Evolutionary conservation across 2,888 invertebrate genomes (phyloP).

Genomic region (Rhyacophila evoluta): DNA sequence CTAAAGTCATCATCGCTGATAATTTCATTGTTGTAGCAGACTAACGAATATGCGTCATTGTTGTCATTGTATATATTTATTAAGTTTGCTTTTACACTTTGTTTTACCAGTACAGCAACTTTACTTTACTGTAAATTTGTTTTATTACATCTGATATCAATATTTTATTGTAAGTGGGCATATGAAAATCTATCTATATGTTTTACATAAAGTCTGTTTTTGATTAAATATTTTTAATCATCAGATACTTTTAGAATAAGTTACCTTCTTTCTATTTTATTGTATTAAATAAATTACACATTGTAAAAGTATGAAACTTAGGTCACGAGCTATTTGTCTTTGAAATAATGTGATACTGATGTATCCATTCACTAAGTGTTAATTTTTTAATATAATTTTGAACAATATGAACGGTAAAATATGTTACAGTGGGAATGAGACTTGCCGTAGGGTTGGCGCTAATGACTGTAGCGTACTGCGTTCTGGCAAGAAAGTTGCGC

Average conservation of each 20-base stretch:
- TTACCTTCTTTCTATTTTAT: neutral
- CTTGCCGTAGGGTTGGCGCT: constrained; percentile 87
- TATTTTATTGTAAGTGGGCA: no score
- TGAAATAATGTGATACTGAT: neutral
- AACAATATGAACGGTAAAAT: constrained; percentile 43
- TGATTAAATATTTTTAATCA: neutral
- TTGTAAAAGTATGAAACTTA: constrained; percentile 10
- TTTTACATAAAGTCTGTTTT: neutral
- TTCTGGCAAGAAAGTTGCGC: constrained; percentile 82
- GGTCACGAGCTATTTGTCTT: constrained; percentile 6
- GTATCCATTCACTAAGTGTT: neutral
- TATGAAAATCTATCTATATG: constrained; percentile 23
- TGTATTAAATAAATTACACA: neutral
- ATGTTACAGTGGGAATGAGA: constrained; percentile 89
- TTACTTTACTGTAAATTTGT: no score
- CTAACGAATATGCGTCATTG: no score
- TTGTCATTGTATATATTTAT: no score
- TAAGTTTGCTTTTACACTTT: no score
- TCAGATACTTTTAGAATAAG: neutral
- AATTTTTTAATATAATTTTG: neutral
- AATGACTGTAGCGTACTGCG: constrained; percentile 86
- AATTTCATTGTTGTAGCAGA: no score
- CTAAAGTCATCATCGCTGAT: no score
- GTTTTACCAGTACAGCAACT: no score
- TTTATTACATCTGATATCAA: no score